Evolutionary conservation across 2,797 vertebrate genomes (phyloP).

Genomic region (Amphiprion clarkii): DNA sequence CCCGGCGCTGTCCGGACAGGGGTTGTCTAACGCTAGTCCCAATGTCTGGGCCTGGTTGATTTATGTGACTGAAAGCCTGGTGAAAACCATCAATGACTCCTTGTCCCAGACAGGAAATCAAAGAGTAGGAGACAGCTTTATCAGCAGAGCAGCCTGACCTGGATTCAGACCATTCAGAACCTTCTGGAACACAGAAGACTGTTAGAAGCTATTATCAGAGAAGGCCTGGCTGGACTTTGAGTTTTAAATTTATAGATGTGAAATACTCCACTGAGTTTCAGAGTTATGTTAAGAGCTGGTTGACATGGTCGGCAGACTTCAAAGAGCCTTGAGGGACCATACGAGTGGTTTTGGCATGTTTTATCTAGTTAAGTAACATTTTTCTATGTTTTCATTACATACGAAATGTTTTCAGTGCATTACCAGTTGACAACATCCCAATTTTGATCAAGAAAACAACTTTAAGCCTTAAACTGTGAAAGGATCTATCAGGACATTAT

Average conservation of each 20-base stretch:
- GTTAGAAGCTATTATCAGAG: conserved; percentile 31
- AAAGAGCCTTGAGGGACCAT: not conserved
- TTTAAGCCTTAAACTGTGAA: not conserved
- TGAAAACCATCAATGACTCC: conserved; percentile 77
- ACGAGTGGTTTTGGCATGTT: not conserved
- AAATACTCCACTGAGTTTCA: not conserved
- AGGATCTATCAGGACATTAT: no score
- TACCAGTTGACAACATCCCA: no score
- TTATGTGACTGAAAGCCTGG: conserved; percentile 70
- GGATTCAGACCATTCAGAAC: conserved; percentile 44
- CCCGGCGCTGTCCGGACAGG: conserved; percentile 70
- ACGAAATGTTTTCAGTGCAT: no score
- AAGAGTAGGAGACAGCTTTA: conserved; percentile 69
- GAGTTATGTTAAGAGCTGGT: not conserved
- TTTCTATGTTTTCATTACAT: not conserved
- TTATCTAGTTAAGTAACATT: not conserved
- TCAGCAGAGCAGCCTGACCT: conserved; percentile 75
- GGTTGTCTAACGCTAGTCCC: conserved; percentile 40
- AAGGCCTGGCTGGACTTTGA: conserved; percentile 5
- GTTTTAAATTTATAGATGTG: conserved; percentile 32
- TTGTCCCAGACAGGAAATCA: conserved; percentile 80
- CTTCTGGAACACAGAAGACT: conserved; percentile 43
- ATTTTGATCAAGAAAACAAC: not conserved
- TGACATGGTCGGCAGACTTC: not conserved
- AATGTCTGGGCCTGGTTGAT: conserved; percentile 74